A percentile compares a stretch with the other conserved stretches of the same genome.
Evolutionary conservation across 2,113 vertebrate species (phyloP).

Genomic region (Aramus guarauna): DNA sequence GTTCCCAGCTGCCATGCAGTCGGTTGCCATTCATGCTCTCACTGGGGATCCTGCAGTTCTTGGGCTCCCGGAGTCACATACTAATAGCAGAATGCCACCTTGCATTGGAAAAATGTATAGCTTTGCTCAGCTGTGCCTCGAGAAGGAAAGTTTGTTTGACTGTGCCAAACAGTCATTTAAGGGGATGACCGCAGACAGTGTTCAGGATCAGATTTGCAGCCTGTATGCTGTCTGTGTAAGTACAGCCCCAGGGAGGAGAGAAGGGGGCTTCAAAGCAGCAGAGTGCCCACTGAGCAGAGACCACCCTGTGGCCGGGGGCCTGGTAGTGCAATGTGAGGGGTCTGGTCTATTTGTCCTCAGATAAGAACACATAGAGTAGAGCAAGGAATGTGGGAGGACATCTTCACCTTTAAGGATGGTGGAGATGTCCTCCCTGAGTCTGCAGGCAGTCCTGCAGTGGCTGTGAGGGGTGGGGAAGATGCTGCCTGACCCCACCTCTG

Average conservation of each 20-base stretch:
- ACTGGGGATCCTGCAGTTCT: not conserved
- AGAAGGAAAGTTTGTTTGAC: not conserved
- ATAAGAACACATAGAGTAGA: not conserved
- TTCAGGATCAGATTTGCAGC: not conserved
- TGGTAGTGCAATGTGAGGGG: not conserved
- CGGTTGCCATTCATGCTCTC: not conserved
- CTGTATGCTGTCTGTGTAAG: not conserved
- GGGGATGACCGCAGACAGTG: accelerated
- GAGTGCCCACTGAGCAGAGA: not conserved
- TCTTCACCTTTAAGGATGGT: not conserved
- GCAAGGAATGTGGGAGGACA: not conserved
- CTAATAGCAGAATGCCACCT: not conserved
- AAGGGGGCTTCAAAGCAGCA: not conserved
- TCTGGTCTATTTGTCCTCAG: not conserved
- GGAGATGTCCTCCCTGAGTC: not conserved
- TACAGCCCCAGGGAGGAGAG: not conserved
- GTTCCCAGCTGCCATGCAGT: not conserved
- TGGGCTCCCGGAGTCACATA: not conserved
- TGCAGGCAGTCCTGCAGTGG: not conserved
- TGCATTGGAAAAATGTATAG: not conserved
- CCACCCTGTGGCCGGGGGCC: not conserved
- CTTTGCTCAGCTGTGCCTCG: not conserved
- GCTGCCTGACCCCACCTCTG: not conserved
- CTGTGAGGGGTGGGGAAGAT: not conserved
- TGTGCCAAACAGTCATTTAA: not conserved